Conservation (phyloP, 2,888 invertebrate species). For the Melieria picta region DNA sequence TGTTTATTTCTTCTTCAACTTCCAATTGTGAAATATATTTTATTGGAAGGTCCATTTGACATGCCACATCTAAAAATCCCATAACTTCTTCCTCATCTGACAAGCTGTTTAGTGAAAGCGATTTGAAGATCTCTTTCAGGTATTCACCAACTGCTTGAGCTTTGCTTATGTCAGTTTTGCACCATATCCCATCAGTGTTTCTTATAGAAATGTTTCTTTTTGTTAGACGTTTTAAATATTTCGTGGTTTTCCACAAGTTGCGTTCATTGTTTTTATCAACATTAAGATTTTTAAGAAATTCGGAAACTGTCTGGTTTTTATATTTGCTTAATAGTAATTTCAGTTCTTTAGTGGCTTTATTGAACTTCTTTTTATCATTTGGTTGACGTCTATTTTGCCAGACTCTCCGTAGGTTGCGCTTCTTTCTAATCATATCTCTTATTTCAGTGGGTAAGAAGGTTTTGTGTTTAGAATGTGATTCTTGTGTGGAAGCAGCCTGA, state of each 20-base stretch:
- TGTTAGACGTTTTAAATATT: slow-evolving; percentile 6
- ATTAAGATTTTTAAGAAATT: slow-evolving; percentile 8
- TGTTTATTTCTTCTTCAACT: neutral
- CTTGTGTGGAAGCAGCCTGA: slow-evolving; percentile 9
- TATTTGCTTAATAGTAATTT: slow-evolving; percentile 8
- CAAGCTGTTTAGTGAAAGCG: neutral
- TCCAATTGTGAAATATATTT: neutral
- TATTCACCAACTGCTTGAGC: slow-evolving; percentile 6
- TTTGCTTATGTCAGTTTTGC: slow-evolving; percentile 4
- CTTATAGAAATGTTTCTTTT: neutral
- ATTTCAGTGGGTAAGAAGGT: neutral
- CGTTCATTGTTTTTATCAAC: slow-evolving; percentile 9
- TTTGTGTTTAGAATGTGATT: slow-evolving; percentile 5
- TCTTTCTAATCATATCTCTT: neutral
- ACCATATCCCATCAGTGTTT: slow-evolving; percentile 1
- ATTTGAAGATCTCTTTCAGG: slow-evolving; percentile 5
- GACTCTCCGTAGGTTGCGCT: no score
- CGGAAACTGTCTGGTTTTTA: neutral
- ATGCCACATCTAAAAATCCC: slow-evolving; percentile 4
- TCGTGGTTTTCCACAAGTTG: slow-evolving; percentile 1
- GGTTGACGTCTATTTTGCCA: neutral
- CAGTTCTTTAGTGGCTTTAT: slow-evolving; percentile 7
- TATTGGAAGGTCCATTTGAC: slow-evolving; percentile 11
- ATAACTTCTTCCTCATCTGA: slow-evolving; percentile 2
- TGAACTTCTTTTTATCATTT: slow-evolving; percentile 3